Percentiles rank a stretch among this genome's conserved stretches.
Evolutionary conservation across 2,888 invertebrate species (phyloP).

Genomic region (Lordiphosa andalusiaca): DNA sequence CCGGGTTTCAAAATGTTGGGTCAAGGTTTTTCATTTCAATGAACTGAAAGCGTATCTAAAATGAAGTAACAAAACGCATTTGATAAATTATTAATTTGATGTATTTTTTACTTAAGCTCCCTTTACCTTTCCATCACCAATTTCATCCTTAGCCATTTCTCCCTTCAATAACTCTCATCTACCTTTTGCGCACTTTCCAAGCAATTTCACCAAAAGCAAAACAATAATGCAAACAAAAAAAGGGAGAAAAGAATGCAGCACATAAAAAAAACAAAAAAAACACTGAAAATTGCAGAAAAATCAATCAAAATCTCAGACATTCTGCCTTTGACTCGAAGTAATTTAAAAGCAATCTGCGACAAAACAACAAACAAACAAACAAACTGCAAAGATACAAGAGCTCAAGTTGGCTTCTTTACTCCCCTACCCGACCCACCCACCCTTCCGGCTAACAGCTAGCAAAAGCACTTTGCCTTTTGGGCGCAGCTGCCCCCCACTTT

Average conservation of each 20-base stretch:
- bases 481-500: slow-evolving; percentile 4
- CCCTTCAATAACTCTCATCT: slow-evolving; percentile 43
- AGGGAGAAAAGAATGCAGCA: slow-evolving; percentile 1
- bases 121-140: too few species aligned
- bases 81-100: too few species aligned
- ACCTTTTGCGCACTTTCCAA: slow-evolving; percentile 70
- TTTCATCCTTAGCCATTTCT: background rate
- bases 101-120: too few species aligned
- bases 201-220: slow-evolving; percentile 55
- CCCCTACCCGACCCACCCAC: background rate
- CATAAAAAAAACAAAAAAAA: background rate
- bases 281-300: slow-evolving; percentile 46
- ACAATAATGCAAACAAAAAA: slow-evolving; percentile 43
- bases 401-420: slow-evolving; percentile 24
- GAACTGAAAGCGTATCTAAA: too few species aligned
- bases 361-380: slow-evolving; percentile 52
- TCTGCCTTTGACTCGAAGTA: slow-evolving; percentile 59
- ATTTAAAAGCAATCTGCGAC: slow-evolving; percentile 69
- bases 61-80: too few species aligned
- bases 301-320: slow-evolving; percentile 57
- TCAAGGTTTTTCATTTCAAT: slow-evolving; percentile 24
- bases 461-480: slow-evolving; percentile 36
- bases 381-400: slow-evolving; percentile 42
- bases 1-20: slow-evolving; percentile 22
- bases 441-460: background rate